A percentile compares a stretch with the other conserved stretches of the same genome.
These are phyloP conservation scores for Callinectes sapidus DNA, from an alignment of 2,888 invertebrate genomes.

Conservation along the genomic window DNA sequence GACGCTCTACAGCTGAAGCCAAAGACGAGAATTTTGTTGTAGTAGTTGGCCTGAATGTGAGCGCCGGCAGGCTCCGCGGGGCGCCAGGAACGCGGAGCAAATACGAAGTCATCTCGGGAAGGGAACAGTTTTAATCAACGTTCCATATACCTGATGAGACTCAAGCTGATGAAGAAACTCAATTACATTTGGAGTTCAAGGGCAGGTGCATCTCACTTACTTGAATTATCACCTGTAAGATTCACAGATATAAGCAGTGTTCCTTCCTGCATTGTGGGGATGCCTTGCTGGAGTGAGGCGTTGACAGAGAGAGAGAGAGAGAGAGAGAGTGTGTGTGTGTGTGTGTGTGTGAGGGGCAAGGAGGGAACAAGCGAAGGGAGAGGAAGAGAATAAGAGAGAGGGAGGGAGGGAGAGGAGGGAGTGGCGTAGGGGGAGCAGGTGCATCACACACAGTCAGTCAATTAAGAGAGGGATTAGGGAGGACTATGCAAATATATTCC, in stretches of 20 bases:
- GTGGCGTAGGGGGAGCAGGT: slow-evolving; percentile 7
- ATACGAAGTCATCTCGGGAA: background rate
- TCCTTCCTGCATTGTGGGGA: slow-evolving; percentile 4
- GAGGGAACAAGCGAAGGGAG: background rate
- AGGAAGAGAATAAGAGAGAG: background rate
- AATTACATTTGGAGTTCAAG: slow-evolving; percentile 10
- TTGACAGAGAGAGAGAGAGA: background rate
- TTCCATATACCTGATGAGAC: slow-evolving; percentile 5
- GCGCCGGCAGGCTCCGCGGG: background rate
- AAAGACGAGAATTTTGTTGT: background rate
- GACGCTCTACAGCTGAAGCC: background rate
- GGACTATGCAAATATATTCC: slow-evolving; percentile 45
- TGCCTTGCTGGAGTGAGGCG: background rate
- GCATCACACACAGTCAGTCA: slow-evolving; percentile 44
- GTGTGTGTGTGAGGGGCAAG: too few species aligned
- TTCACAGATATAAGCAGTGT: background rate
- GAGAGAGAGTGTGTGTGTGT: slow-evolving; percentile 7
- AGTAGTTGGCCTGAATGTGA: background rate
- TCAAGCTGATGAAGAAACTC: background rate
- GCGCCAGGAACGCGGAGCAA: background rate
- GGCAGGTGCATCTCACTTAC: background rate
- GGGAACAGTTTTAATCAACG: background rate
- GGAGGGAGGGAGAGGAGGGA: background rate
- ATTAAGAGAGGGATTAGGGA: slow-evolving; percentile 42
- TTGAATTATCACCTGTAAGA: background rate